Evolutionary conservation across 2,113 vertebrate genomes (phyloP).

Genomic region (Xerus inauris): DNA sequence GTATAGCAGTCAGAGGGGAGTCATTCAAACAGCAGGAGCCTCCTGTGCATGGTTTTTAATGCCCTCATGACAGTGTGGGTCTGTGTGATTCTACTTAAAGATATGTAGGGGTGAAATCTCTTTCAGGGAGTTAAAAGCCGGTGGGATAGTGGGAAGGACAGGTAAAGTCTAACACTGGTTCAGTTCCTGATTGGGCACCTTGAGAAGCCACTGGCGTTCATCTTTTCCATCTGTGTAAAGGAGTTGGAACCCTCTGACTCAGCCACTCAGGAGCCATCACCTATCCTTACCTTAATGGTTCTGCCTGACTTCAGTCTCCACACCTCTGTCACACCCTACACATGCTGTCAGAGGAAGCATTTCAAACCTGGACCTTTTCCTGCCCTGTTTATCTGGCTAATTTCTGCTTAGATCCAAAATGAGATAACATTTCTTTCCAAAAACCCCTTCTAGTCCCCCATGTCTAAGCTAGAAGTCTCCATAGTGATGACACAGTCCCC

Average conservation of each 20-base stretch:
- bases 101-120: rapidly evolving
- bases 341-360: not conserved
- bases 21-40: no score
- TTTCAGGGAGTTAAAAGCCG: not conserved
- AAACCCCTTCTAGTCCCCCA: not conserved
- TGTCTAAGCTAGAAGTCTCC: not conserved
- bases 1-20: rapidly evolving
- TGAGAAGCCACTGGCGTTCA: not conserved
- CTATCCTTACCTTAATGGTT: not conserved
- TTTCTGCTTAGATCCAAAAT: not conserved
- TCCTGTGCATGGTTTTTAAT: no score
- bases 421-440: not conserved
- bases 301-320: not conserved
- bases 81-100: not conserved
- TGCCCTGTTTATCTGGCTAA: not conserved
- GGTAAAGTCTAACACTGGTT: not conserved
- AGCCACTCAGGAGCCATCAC: not conserved
- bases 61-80: not conserved
- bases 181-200: no score
- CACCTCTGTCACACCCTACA: not conserved
- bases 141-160: not conserved
- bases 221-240: not conserved
- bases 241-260: not conserved
- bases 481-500: not conserved
- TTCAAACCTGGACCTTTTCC: not conserved